Evolutionary conservation across 1,140 invertebrate species (phyloP), one percentile per base, ranked within the genome.

Genomic region (Cydia splendana): DNA sequence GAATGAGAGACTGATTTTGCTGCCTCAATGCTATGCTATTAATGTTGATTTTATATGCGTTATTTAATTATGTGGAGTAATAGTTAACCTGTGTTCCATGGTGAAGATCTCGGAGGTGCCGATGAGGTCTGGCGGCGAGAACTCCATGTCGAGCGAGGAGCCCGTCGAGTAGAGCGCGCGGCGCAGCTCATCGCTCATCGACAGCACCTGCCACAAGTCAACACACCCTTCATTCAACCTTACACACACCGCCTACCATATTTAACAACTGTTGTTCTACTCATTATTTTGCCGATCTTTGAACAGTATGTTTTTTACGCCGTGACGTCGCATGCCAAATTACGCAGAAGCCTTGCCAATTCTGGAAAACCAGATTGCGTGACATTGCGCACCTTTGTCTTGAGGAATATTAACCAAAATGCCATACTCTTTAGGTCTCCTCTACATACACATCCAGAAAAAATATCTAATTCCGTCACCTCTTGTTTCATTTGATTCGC

Each of bases 181-280:
- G 76, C 97, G 95, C 80, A 98, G 94, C 93, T 98, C 97, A 94
- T 98, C 97, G 93, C 96, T 97, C 96, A 98, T 97, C 90, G 97
- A 97, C 95, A 98, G 93, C 87, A 97, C 96, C 97, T 98, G 91
- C 51, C 24, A 13, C 57, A 62, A 62, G 18, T 24, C 57, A 62
- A 24, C 10, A 18, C n/a, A 57, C n/a, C 15, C 4, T 12, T 62
- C 57, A 62, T 62, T 24, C 6, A 12, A 10, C n/a, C 6, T 57
- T 57, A 10, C 2, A 2, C 12, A 15, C 4, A 42, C 38, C 13
- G 13, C 3, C 18, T n/a, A 62, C 9, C 9, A 10, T 62, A 62
- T 24, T 62, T 62, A 62, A 24, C 20, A 24, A 62, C 51, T 18
- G 1, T 0, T 18, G n/a, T n/a, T n/a, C 0, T 53, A n/a, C 15